These are phyloP conservation scores for Nibea albiflora DNA, from an alignment of 2,113 vertebrate species.

Conservation along the genomic window DNA sequence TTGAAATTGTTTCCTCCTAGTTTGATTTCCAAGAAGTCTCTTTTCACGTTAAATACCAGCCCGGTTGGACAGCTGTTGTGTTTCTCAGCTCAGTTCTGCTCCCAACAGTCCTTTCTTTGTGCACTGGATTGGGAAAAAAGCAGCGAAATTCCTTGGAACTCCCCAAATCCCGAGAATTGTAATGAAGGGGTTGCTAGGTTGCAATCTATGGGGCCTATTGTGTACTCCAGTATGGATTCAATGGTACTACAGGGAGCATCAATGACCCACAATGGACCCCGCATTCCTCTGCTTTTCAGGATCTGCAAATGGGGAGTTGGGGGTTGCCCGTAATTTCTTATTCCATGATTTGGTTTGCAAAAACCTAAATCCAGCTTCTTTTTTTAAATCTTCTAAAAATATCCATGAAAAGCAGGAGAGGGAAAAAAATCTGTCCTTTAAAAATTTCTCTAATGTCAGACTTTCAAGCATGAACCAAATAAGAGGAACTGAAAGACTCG, in stretches of 20 bases:
- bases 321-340: conserved; percentile 43
- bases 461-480: conserved; percentile 12
- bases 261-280: conserved; percentile 69
- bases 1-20: background rate
- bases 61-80: conserved; percentile 44
- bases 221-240: conserved; percentile 73
- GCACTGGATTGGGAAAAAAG: conserved; percentile 31
- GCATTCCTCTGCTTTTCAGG: conserved; percentile 74
- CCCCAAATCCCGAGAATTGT: conserved; percentile 76
- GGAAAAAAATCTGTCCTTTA: background rate
- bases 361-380: conserved; percentile 37
- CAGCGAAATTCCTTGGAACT: conserved; percentile 71
- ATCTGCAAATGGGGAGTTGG: conserved; percentile 22
- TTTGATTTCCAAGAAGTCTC: conserved; percentile 33
- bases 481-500: background rate
- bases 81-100: conserved; percentile 52
- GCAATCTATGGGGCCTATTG: conserved; percentile 78
- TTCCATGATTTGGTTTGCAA: conserved; percentile 46
- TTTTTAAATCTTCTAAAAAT: conserved; percentile 22
- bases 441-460: background rate
- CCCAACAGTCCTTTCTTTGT: conserved; percentile 73
- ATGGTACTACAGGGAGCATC: conserved; percentile 64
- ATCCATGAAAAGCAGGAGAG: conserved; percentile 8
- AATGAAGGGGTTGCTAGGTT: conserved; percentile 82
- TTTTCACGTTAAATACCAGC: conserved; percentile 14